A percentile compares a stretch with the other conserved stretches of the same genome.
phyloP scores from a whole-genome alignment of 2,888 invertebrate genomes.

The Caenorhabditis panamensis region DNA sequence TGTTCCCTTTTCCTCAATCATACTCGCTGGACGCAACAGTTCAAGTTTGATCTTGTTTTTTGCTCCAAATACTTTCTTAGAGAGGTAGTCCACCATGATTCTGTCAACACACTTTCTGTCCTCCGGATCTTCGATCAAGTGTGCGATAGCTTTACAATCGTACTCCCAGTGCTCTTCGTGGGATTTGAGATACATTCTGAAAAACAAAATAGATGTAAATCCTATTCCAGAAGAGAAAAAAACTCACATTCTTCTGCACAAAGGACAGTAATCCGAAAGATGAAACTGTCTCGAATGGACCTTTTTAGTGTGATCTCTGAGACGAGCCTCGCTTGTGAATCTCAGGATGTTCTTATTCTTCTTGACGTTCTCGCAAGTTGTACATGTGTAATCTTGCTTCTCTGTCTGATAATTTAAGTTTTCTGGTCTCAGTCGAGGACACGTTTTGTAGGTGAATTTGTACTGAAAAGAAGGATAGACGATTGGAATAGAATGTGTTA shows the following conservation, averaged over 20 bases:
- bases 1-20: not conserved
- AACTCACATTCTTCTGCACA: not conserved
- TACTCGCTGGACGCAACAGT: not conserved
- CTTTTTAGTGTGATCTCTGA: not conserved
- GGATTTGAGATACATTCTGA: not conserved
- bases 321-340: not conserved
- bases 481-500: not conserved
- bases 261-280: not conserved
- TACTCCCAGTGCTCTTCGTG: not conserved
- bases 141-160: not conserved
- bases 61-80: not conserved
- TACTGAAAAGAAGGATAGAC: slow-evolving; percentile 39
- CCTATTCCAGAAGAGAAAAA: not conserved
- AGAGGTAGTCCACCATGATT: too few relatives aligned
- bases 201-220: not conserved
- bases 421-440: slow-evolving; percentile 15
- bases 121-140: not conserved
- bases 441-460: slow-evolving; percentile 14
- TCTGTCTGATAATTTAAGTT: not conserved
- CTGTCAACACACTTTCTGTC: not conserved
- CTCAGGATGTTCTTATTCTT: not conserved
- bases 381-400: not conserved
- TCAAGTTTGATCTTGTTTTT: not conserved
- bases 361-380: not conserved
- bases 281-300: not conserved